Conservation (phyloP, 2,797 vertebrate species). For the Mycteria americana region DNA sequence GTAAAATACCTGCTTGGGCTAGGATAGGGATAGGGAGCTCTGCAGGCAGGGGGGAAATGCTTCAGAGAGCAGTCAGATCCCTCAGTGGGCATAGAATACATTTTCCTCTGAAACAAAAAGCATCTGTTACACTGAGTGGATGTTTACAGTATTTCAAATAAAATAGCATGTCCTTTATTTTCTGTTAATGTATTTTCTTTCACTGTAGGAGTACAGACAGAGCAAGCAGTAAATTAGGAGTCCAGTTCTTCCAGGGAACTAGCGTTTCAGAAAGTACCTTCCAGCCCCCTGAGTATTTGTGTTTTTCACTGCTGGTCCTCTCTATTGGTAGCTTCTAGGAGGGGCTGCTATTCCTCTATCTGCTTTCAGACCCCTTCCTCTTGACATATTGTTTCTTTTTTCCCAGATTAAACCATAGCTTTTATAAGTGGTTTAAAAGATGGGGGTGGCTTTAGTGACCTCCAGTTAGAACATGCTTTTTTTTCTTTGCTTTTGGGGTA, state of each 20-base stretch:
- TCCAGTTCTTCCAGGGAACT: neutral
- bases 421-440: neutral
- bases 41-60: neutral
- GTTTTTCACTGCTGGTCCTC: neutral
- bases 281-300: rapidly evolving
- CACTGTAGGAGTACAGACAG: neutral
- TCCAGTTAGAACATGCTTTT: rapidly evolving
- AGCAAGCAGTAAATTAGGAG: neutral
- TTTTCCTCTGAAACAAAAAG: neutral
- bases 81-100: rapidly evolving
- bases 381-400: neutral
- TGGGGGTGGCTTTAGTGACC: no score
- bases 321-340: neutral
- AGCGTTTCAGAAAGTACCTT: rapidly evolving
- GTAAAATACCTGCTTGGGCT: neutral
- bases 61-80: rapidly evolving
- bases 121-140: neutral
- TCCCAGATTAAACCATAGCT: neutral
- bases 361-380: neutral
- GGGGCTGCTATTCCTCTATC: neutral
- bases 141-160: neutral
- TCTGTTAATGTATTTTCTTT: neutral
- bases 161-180: neutral
- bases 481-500: neutral
- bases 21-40: neutral